These are phyloP conservation scores for Pogonognathellus flavescens DNA, from an alignment of 1,140 invertebrate species.

Conservation along the genomic window DNA sequence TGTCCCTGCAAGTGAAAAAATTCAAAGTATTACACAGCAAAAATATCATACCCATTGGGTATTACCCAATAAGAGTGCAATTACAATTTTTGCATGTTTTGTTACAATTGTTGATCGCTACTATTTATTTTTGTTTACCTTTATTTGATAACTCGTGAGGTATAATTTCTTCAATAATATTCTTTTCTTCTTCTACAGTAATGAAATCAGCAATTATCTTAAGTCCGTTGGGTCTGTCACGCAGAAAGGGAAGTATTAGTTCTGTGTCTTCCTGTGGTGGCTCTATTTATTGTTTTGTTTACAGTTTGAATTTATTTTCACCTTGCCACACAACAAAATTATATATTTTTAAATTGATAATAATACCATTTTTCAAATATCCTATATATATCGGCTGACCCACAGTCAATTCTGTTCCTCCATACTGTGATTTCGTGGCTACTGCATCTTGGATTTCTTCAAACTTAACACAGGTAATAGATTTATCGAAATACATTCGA, in stretches of 20 bases:
- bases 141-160: constrained; percentile 71
- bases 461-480: constrained; percentile 81
- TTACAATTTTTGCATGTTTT: neutral
- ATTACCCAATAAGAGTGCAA: too few species aligned
- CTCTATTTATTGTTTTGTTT: constrained; percentile 54
- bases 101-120: neutral
- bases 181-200: constrained; percentile 78
- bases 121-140: constrained; percentile 36
- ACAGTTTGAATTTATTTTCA: neutral
- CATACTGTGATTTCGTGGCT: neutral
- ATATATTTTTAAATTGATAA: neutral
- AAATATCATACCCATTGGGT: neutral
- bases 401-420: constrained; percentile 70
- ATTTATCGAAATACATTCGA: constrained; percentile 80
- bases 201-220: constrained; percentile 82
- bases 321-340: neutral
- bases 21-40: neutral
- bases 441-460: constrained; percentile 41
- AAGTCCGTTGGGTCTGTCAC: constrained; percentile 79
- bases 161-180: constrained; percentile 76
- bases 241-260: constrained; percentile 9
- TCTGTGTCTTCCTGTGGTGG: constrained; percentile 55
- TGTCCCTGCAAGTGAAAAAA: constrained; percentile 68
- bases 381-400: constrained; percentile 68
- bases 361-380: constrained; percentile 21